Conservation (phyloP, 2,113 vertebrate genomes). For the Monopterus albus region DNA sequence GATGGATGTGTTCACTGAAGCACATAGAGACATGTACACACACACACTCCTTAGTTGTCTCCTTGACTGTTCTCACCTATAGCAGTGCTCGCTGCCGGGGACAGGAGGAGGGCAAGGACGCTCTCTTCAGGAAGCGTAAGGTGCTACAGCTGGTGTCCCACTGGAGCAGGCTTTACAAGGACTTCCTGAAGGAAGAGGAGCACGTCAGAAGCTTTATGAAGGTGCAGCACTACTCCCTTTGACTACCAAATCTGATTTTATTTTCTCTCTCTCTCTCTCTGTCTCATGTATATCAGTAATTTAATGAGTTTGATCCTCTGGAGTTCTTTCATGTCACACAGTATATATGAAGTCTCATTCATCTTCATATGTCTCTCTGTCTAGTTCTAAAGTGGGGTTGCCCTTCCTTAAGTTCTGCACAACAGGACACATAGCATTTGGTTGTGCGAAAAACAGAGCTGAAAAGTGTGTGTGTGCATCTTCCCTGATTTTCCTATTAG, state of each 20-base stretch:
- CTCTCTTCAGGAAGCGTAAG: constrained; percentile 94
- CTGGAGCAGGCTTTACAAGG: constrained; percentile 95
- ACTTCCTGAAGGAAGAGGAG: constrained; percentile 95
- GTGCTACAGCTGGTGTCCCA: constrained; percentile 96
- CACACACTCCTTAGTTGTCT: constrained; percentile 13
- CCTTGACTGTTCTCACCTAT: constrained; percentile 92
- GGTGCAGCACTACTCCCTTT: constrained; percentile 74
- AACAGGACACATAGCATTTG: constrained; percentile 24
- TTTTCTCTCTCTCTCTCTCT: not conserved
- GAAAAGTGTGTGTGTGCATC: not conserved
- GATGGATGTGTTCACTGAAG: no score
- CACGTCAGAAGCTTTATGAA: constrained; percentile 96
- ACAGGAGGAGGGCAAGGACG: constrained; percentile 91
- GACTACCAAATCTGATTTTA: not conserved
- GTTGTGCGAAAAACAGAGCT: not conserved
- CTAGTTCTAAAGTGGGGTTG: constrained; percentile 1
- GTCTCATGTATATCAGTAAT: not conserved
- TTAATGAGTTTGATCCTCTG: constrained; percentile 23
- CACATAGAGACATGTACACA: not conserved
- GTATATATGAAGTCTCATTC: constrained; percentile 9
- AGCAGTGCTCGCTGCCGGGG: constrained; percentile 91
- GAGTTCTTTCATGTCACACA: not conserved
- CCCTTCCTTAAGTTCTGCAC: constrained; percentile 15
- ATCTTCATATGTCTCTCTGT: constrained; percentile 29
- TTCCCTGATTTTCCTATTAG: no score